These are phyloP conservation scores for Mimachlamys varia DNA, from an alignment of 2,888 invertebrate genomes.

Conservation along the genomic window DNA sequence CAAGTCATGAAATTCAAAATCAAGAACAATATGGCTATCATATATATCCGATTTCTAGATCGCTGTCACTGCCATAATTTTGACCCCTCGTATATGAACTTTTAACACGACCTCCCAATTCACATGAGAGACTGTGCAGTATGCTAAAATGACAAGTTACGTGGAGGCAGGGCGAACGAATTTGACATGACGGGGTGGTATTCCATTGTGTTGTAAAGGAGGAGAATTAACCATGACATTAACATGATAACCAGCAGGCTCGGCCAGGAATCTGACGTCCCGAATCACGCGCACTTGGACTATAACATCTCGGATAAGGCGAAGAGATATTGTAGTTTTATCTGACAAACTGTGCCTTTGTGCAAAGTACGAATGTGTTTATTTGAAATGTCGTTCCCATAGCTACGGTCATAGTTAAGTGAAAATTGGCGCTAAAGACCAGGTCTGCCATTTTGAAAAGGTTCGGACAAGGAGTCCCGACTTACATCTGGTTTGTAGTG, in stretches of 20 bases:
- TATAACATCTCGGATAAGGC: slow-evolving; percentile 2
- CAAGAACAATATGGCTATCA: neutral
- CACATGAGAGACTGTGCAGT: neutral
- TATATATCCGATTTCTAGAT: too few species aligned
- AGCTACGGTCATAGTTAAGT: neutral
- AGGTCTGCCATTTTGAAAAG: neutral
- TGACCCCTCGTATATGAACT: neutral
- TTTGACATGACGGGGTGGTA: slow-evolving; percentile 2
- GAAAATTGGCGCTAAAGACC: slow-evolving; percentile 18
- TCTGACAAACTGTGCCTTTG: slow-evolving; percentile 1
- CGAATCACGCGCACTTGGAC: neutral
- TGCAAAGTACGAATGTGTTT: neutral
- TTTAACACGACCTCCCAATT: neutral
- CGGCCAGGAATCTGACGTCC: slow-evolving; percentile 6
- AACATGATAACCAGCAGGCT: slow-evolving; percentile 14
- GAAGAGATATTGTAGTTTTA: slow-evolving; percentile 24
- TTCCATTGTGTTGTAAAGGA: neutral
- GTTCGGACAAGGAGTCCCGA: slow-evolving; percentile 7
- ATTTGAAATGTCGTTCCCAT: slow-evolving; percentile 23
- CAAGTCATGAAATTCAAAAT: neutral
- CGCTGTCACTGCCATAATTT: neutral
- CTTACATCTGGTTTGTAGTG: neutral
- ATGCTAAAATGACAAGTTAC: neutral
- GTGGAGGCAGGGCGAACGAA: neutral
- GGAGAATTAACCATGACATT: neutral